These are phyloP conservation scores for Leptoteleia sp. DNA, from an alignment of 1,140 invertebrate genomes.

Conservation along the genomic window DNA sequence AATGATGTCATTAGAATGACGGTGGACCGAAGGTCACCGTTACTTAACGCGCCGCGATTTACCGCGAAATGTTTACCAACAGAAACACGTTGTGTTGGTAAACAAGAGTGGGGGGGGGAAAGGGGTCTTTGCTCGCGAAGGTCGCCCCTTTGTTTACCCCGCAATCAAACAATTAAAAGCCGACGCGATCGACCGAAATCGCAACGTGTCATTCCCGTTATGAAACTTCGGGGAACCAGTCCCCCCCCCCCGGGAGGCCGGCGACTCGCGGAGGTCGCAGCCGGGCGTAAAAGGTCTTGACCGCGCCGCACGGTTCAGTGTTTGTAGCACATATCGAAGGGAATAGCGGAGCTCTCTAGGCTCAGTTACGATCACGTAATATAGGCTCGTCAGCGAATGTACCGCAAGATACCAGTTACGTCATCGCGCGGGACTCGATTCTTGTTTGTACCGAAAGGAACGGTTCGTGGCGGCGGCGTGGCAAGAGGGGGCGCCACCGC, in stretches of 20 bases:
- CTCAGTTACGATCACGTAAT: constrained; percentile 75
- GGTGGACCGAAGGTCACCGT: background rate
- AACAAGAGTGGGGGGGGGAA: too few species aligned
- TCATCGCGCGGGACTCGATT: constrained; percentile 68
- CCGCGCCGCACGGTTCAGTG: constrained; percentile 63
- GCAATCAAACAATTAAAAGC: constrained; percentile 6
- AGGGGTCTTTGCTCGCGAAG: too few species aligned
- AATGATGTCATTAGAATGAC: background rate
- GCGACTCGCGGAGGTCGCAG: constrained; percentile 49
- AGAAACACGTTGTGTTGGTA: too few species aligned
- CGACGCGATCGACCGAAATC: constrained; percentile 29
- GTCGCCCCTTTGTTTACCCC: constrained; percentile 1
- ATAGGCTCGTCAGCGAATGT: constrained; percentile 76
- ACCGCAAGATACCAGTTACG: constrained; percentile 76
- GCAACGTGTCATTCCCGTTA: constrained; percentile 50
- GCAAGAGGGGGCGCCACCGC: too few species aligned
- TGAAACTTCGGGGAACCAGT: constrained; percentile 27
- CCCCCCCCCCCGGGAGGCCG: background rate
- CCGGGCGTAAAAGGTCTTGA: constrained; percentile 67
- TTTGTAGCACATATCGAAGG: constrained; percentile 64
- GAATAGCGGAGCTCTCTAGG: constrained; percentile 70
- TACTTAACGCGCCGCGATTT: background rate
- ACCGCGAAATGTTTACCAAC: background rate
- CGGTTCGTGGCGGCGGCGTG: constrained; percentile 4
- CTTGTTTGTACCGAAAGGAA: constrained; percentile 65